Base-by-base conservation (phyloP, 2,797 vertebrate genomes). In the Tapera naevia region DNA sequence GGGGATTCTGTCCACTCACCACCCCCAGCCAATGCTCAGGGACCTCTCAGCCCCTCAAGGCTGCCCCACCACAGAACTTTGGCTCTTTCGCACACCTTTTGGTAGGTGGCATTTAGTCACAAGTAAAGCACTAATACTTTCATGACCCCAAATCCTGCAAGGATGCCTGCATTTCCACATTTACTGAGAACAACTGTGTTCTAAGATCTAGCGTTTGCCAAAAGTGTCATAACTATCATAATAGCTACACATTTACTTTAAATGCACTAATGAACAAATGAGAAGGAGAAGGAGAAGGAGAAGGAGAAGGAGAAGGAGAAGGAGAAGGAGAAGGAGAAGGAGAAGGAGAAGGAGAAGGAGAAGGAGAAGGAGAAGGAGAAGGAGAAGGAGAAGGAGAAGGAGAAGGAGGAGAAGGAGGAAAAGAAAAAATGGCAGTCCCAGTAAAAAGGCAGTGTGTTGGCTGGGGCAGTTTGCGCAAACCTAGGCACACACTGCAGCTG, bases 401-500 rank as follows among this genome's bases (percentile, higher is more conserved):
- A 4, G 13, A 66, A 30, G n/a, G n/a, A n/a, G n/a, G n/a, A n/a
- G n/a, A n/a, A n/a, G n/a, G n/a, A n/a, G 9, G 16, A n/a, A n/a
- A n/a, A n/a, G n/a, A 45, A 19, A 45, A 17, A 18, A 43, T 48
- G 48, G 60, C 71, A 86, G 50, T 51, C 22, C 28, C 28, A 50
- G 1, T 11, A 39, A 25, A 43, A 58, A 32, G 28, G 24, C 27
- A 41, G 25, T 1, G 2, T 2, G 4, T 37, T 46, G n/a, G 19
- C 9, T 54, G 14, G 10, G 28, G 18, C 23, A 61, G 25, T 23
- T 11, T 27, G n/a, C 60, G 28, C 27, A 17, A 17, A 35, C 8
- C 2, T 1, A 1, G 43, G 28, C 0, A 4, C 35, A 7, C 7
- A 1, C 6, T 2, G 4, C 41, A 32, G 41, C 15, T 16, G 6